Evolutionary conservation across 2,797 vertebrate species (phyloP).

Genomic region (Menidia menidia): DNA sequence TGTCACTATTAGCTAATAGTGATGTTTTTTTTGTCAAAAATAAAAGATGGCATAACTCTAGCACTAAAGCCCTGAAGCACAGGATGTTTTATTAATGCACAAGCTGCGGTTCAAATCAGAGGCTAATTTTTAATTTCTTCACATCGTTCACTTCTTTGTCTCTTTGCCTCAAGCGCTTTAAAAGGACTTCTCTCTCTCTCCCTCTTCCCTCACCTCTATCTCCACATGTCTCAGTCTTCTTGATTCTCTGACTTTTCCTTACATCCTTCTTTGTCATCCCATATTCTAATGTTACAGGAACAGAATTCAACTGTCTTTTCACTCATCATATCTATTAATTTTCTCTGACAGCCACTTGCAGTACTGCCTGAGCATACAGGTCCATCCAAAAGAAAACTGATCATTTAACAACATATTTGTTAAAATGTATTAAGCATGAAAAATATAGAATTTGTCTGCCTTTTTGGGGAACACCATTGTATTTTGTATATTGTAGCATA

Average conservation of each 20-base stretch:
- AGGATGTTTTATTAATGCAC: constrained; percentile 88
- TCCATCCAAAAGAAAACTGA: background rate
- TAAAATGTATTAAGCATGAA: background rate
- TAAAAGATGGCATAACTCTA: constrained; percentile 83
- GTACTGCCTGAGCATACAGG: constrained; percentile 19
- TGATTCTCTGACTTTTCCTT: constrained; percentile 16
- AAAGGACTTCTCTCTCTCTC: constrained; percentile 64
- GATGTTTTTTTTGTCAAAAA: constrained; percentile 79
- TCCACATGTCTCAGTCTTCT: constrained; percentile 26
- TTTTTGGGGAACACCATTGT: background rate
- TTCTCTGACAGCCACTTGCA: constrained; percentile 62
- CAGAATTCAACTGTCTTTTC: constrained; percentile 66
- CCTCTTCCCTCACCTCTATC: constrained; percentile 21
- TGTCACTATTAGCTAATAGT: constrained; percentile 81
- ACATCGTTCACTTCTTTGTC: constrained; percentile 85
- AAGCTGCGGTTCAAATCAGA: constrained; percentile 80
- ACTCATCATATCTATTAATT: constrained; percentile 80
- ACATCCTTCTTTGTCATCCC: background rate
- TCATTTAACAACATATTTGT: background rate
- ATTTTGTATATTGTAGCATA: background rate
- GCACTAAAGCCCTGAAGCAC: constrained; percentile 78
- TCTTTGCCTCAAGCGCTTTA: constrained; percentile 78
- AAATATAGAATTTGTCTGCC: background rate
- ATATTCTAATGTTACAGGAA: constrained; percentile 40
- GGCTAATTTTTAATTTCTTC: constrained; percentile 89